These are phyloP conservation scores for Axea sp. DNA, from an alignment of 2,888 invertebrate species.

Conservation along the genomic window DNA sequence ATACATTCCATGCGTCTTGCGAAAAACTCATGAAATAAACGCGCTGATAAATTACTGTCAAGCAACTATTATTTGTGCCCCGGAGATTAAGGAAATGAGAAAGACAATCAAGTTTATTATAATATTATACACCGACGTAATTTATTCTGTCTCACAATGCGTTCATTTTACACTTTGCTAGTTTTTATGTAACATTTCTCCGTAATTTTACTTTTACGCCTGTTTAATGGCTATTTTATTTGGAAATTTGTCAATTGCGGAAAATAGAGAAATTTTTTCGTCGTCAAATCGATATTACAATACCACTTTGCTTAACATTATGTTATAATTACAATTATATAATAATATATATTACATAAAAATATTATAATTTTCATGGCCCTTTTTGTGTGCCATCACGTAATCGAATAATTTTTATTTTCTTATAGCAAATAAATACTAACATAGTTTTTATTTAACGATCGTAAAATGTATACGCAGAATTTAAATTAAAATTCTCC, in stretches of 20 bases:
- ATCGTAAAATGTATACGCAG: background rate
- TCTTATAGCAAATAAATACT: slow-evolving; percentile 2
- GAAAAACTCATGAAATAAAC: slow-evolving; percentile 61
- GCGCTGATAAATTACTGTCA: slow-evolving; percentile 60
- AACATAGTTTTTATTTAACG: background rate
- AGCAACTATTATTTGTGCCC: slow-evolving; percentile 50
- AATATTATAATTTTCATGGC: slow-evolving; percentile 6
- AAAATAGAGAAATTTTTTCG: slow-evolving; percentile 10
- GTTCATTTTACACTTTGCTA: slow-evolving; percentile 39
- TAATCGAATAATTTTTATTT: slow-evolving; percentile 11
- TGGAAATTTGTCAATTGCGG: slow-evolving; percentile 35
- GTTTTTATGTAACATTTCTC: slow-evolving; percentile 42
- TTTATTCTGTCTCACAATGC: slow-evolving; percentile 44
- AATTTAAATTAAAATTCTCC: background rate
- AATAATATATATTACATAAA: too few relatives aligned
- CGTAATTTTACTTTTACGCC: slow-evolving; percentile 26
- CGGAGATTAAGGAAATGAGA: slow-evolving; percentile 59
- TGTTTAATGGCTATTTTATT: slow-evolving; percentile 37
- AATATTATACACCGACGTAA: slow-evolving; percentile 49
- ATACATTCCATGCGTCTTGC: slow-evolving; percentile 60
- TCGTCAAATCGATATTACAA: slow-evolving; percentile 8
- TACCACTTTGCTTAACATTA: too few relatives aligned
- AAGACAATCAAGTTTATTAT: slow-evolving; percentile 59
- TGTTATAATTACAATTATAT: too few relatives aligned
- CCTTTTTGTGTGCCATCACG: slow-evolving; percentile 10